These are phyloP conservation scores for Isichthys henryi DNA, from an alignment of 2,113 vertebrate species.

Conservation along the genomic window DNA sequence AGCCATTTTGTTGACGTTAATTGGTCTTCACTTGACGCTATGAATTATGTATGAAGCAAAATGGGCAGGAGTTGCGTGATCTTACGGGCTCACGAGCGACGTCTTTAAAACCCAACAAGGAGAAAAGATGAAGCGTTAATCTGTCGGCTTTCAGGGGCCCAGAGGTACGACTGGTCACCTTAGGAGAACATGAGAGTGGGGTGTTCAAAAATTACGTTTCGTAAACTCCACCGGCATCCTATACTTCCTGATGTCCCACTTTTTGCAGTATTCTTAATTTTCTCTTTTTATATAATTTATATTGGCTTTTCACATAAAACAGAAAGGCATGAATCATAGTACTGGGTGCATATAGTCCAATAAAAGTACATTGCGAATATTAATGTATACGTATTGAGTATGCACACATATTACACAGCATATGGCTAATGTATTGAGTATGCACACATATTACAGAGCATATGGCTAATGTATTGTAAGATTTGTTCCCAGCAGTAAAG, in stretches of 20 bases:
- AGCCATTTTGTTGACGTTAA: slow-evolving; percentile 8
- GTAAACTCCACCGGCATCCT: background rate
- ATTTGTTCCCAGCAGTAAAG: background rate
- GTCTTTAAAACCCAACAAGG: background rate
- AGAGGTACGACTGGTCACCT: background rate
- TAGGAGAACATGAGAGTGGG: background rate
- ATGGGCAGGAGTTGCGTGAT: background rate
- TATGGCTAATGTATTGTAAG: background rate
- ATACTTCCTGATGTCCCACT: background rate
- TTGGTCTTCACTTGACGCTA: background rate
- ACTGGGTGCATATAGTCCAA: background rate
- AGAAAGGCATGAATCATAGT: background rate
- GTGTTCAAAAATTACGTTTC: background rate
- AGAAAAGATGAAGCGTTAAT: background rate
- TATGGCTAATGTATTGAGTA: background rate
- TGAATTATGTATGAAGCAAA: slow-evolving; percentile 2
- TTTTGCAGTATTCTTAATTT: background rate
- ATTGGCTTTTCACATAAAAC: background rate
- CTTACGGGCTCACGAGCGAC: background rate
- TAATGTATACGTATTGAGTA: background rate
- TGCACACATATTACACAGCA: background rate
- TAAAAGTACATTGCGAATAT: background rate
- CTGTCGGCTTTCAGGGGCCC: background rate
- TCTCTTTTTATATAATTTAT: background rate
- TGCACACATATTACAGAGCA: background rate